A percentile compares a stretch with the other conserved stretches of the same genome.
These are phyloP conservation scores for Morpho helenor DNA, from an alignment of 2,888 invertebrate genomes.

Conservation along the genomic window DNA sequence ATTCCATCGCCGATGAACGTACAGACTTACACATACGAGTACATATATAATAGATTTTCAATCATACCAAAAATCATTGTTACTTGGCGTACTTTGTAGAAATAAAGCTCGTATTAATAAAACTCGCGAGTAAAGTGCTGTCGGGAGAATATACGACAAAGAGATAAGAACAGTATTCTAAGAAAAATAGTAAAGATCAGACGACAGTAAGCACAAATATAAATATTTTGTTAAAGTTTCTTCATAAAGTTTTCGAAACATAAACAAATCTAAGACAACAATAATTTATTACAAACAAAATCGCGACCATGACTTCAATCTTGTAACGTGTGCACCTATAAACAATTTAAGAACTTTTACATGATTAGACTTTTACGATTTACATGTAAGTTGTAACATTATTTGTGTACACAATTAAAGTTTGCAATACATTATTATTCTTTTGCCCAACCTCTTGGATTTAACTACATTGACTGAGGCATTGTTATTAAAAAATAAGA, in stretches of 20 bases:
- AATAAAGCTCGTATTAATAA: no score
- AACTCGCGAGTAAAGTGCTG: no score
- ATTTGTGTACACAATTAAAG: neutral
- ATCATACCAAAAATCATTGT: no score
- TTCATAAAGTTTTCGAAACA: slow-evolving; percentile 17
- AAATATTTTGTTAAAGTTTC: slow-evolving; percentile 19
- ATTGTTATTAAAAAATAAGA: slow-evolving; percentile 1
- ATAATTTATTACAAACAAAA: slow-evolving; percentile 36
- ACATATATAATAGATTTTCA: no score
- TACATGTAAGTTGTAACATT: neutral
- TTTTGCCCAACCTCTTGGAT: slow-evolving; percentile 4
- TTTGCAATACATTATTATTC: slow-evolving; percentile 2
- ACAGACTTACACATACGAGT: no score
- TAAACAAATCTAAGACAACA: slow-evolving; percentile 28
- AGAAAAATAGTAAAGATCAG: slow-evolving; percentile 4
- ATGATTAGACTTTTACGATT: slow-evolving; percentile 28
- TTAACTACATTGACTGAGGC: neutral
- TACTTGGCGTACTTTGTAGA: no score
- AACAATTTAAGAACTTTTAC: slow-evolving; percentile 28
- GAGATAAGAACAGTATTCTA: neutral
- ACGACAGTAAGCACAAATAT: slow-evolving; percentile 8
- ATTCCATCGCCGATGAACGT: no score
- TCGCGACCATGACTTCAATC: slow-evolving; percentile 41
- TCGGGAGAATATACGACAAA: no score
- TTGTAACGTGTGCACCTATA: slow-evolving; percentile 33